phyloP scores from a whole-genome alignment of 2,797 vertebrate species.

The Phoeniculus purpureus region DNA sequence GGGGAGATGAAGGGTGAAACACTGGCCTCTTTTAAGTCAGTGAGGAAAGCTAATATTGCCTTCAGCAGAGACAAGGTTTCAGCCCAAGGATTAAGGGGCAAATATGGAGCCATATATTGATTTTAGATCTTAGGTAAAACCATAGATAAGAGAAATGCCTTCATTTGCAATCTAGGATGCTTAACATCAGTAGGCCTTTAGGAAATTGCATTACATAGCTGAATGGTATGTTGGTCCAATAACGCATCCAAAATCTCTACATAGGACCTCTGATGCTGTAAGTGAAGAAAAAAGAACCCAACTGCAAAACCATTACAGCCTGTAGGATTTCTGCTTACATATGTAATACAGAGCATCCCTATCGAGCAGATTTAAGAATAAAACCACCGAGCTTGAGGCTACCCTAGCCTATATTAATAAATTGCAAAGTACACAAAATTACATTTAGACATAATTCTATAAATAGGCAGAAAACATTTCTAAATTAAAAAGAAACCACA shows the following conservation, averaged over 20 bases:
- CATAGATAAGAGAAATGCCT: background rate
- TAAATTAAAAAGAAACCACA: background rate
- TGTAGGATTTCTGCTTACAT: background rate
- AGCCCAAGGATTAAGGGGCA: constrained; percentile 13
- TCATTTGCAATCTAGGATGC: constrained; percentile 20
- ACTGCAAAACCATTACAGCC: background rate
- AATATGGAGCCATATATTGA: constrained; percentile 9
- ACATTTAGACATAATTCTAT: background rate
- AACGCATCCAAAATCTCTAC: background rate
- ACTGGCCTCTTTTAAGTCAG: constrained; percentile 3
- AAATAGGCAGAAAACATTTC: background rate
- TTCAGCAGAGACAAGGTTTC: constrained; percentile 24
- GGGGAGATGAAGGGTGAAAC: constrained; percentile 41
- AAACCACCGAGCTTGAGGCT: background rate
- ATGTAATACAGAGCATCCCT: background rate
- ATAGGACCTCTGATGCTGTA: background rate
- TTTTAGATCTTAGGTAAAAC: constrained; percentile 48
- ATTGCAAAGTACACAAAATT: background rate
- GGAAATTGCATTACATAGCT: constrained; percentile 44
- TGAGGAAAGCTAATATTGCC: constrained; percentile 34
- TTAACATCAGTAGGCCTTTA: constrained; percentile 37
- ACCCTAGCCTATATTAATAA: background rate
- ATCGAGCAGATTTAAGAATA: background rate
- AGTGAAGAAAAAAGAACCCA: background rate
- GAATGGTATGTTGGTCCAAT: constrained; percentile 24